phyloP scores from a whole-genome alignment of 2,797 vertebrate species.

The Danio tinwini region DNA sequence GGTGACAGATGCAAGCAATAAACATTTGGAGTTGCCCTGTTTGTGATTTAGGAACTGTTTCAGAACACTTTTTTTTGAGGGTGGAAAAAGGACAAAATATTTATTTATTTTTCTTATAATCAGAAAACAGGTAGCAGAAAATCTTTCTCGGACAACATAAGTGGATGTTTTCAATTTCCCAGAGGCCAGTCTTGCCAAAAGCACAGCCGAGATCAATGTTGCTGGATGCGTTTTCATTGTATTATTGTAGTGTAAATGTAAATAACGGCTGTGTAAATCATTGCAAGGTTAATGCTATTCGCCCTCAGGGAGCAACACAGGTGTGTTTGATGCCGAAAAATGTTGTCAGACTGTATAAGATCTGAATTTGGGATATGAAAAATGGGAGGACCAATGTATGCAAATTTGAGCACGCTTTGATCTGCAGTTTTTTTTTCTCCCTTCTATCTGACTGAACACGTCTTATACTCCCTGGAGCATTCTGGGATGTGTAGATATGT shows the following conservation, averaged over 20 bases:
- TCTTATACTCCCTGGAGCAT: not conserved
- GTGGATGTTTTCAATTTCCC: slow-evolving; percentile 40
- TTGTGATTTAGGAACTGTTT: slow-evolving; percentile 35
- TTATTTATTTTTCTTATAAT: not conserved
- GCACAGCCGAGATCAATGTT: slow-evolving; percentile 8
- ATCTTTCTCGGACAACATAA: slow-evolving; percentile 3
- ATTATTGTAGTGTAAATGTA: slow-evolving; percentile 41
- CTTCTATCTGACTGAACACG: not conserved
- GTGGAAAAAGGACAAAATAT: too few relatives aligned
- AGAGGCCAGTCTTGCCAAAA: slow-evolving; percentile 21
- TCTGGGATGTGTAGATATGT: not conserved
- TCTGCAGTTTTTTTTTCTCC: not conserved
- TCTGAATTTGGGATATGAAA: not conserved
- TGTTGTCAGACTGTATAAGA: not conserved
- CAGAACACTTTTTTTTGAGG: not conserved
- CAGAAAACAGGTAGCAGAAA: slow-evolving; percentile 6
- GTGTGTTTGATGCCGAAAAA: not conserved
- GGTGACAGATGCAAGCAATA: slow-evolving; percentile 26
- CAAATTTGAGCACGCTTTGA: not conserved
- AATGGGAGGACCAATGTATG: not conserved
- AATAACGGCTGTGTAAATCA: slow-evolving; percentile 24
- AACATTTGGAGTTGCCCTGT: not conserved
- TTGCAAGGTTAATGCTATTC: slow-evolving; percentile 8
- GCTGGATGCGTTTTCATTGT: slow-evolving; percentile 14
- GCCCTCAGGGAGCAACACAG: not conserved